Evolutionary conservation across 2,797 vertebrate genomes (phyloP).

Genomic region (Streptopelia turtur): DNA sequence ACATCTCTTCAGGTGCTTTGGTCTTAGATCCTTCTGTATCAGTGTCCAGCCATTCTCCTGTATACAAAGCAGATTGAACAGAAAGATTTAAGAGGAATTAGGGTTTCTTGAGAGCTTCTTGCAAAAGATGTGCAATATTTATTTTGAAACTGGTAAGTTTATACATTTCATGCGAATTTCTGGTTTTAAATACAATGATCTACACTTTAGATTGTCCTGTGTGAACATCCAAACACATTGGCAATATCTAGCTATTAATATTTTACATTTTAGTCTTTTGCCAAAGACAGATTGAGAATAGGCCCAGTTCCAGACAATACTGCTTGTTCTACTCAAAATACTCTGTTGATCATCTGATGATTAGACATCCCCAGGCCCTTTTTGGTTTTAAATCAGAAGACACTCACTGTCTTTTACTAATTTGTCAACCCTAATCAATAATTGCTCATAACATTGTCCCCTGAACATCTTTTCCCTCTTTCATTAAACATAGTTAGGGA

Average conservation of each 20-base stretch:
- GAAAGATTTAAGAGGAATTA: not conserved
- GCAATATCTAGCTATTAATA: not conserved
- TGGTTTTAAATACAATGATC: not conserved
- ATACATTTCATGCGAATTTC: not conserved
- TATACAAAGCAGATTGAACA: not conserved
- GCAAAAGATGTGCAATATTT: not conserved
- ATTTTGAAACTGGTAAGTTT: not conserved
- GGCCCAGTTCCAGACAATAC: not conserved
- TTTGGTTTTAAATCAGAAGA: not conserved
- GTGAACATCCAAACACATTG: not conserved
- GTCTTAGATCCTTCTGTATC: not conserved
- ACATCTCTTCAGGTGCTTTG: not conserved
- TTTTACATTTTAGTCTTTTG: not conserved
- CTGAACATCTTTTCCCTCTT: not conserved
- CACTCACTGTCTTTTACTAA: not conserved
- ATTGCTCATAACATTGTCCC: not conserved
- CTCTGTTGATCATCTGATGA: not conserved
- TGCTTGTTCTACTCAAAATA: not conserved
- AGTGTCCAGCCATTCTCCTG: not conserved
- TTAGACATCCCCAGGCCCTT: not conserved
- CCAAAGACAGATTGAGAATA: not conserved
- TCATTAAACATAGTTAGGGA: not conserved
- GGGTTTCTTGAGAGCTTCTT: not conserved
- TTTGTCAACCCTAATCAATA: not conserved
- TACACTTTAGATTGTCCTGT: not conserved